phyloP scores from a whole-genome alignment of 2,888 invertebrate genomes.

The Ferrisia virgata region DNA sequence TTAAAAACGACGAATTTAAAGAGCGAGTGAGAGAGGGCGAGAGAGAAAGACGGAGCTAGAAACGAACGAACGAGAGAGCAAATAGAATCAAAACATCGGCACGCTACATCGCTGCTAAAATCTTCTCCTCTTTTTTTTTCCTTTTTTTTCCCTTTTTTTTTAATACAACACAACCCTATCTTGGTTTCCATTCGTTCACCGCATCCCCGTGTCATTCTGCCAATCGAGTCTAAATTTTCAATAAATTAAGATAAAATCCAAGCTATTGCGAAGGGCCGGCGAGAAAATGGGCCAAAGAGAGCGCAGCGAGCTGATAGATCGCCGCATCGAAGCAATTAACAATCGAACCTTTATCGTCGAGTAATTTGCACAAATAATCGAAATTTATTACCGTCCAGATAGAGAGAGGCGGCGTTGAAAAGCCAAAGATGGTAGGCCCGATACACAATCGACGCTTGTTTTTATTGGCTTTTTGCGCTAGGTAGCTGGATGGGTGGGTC shows the following conservation, averaged over 20 bases:
- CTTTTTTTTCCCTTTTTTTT: too few relatives aligned
- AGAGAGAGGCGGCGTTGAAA: not conserved
- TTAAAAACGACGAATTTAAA: not conserved
- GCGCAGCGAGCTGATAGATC: not conserved
- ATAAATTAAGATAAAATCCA: constrained; percentile 9
- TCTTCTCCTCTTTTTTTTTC: not conserved
- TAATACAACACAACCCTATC: too few relatives aligned
- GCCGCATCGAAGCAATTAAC: not conserved
- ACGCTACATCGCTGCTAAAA: not conserved
- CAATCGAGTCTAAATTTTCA: not conserved
- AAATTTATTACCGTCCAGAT: not conserved
- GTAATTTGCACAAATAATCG: not conserved
- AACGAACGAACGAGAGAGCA: not conserved
- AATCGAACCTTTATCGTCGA: not conserved
- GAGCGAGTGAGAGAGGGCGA: not conserved
- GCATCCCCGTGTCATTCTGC: not conserved
- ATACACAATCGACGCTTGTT: not conserved
- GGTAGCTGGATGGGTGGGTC: too few relatives aligned
- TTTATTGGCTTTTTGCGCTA: not conserved
- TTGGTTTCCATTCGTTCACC: not conserved
- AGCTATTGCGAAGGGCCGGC: not conserved
- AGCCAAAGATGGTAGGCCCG: not conserved
- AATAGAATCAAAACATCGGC: not conserved
- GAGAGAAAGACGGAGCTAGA: not conserved
- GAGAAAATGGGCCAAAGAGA: not conserved